Conservation (phyloP, 92 coral and sea anemone species). For the Metridium senile region DNA sequence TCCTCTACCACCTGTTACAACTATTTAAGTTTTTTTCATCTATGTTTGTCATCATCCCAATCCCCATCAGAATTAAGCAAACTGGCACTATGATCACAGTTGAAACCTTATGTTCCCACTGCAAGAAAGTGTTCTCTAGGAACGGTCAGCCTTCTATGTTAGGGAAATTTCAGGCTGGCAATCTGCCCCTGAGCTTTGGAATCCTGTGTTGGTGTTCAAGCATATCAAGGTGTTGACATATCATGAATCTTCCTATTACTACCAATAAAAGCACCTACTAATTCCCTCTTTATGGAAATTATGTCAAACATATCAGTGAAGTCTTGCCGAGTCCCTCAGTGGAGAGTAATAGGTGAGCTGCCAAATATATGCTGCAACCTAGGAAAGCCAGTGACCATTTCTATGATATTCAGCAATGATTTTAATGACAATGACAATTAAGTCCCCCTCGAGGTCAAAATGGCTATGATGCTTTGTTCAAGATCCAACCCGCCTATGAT, state of each 20-base stretch:
- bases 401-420: conserved; percentile 13
- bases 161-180: conserved; percentile 61
- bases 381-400: conserved; percentile 8
- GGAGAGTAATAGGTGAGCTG: conserved; percentile 63
- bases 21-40: conserved; percentile 38
- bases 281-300: conserved; percentile 45
- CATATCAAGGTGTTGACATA: conserved; percentile 57
- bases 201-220: conserved; percentile 50
- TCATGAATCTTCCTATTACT: conserved; percentile 45
- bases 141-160: conserved; percentile 57
- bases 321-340: conserved; percentile 22
- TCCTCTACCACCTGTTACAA: conserved; percentile 26
- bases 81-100: conserved; percentile 60
- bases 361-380: conserved; percentile 28
- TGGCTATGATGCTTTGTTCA: too few species aligned
- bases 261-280: conserved; percentile 59
- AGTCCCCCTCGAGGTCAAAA: too few species aligned
- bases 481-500: too few species aligned
- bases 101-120: conserved; percentile 43
- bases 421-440: too few species aligned
- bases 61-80: conserved; percentile 41
- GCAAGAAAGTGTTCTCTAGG: conserved; percentile 44
- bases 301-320: conserved; percentile 49
- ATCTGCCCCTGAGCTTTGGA: conserved; percentile 57
- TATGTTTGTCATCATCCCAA: conserved; percentile 47